Percentiles rank a stretch among this genome's conserved stretches.
phyloP scores from a whole-genome alignment of 2,888 invertebrate genomes.

The Villa cingulata region DNA sequence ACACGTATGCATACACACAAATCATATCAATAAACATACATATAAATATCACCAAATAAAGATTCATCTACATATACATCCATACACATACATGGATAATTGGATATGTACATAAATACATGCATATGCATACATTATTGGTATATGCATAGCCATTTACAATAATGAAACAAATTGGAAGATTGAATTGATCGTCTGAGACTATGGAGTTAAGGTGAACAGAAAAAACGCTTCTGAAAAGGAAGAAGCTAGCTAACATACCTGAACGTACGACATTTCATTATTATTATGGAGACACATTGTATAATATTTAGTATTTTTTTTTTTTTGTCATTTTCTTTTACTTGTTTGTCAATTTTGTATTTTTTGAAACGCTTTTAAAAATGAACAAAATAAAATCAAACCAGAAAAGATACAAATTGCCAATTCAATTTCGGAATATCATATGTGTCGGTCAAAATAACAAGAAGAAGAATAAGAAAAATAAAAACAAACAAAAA shows the following conservation, averaged over 20 bases:
- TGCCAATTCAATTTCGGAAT: not conserved
- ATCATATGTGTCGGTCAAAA: not conserved
- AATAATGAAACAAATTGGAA: not conserved
- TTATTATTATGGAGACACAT: not conserved
- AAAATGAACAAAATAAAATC: not conserved
- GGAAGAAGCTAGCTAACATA: not conserved
- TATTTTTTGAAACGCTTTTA: too few species aligned
- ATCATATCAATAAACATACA: not conserved
- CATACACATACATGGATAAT: too few species aligned
- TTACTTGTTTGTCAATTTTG: too few species aligned
- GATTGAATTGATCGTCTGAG: not conserved
- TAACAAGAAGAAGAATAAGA: too few species aligned
- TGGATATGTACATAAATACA: too few species aligned
- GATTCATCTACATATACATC: not conserved
- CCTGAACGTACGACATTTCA: not conserved
- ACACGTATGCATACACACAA: too few species aligned
- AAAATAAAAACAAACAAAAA: too few species aligned
- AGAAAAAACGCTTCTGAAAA: not conserved
- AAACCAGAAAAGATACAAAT: not conserved
- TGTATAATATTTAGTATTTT: too few species aligned
- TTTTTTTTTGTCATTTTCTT: too few species aligned
- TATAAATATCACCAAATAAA: not conserved
- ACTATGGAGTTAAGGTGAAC: not conserved
- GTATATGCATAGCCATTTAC: too few species aligned
- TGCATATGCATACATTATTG: too few species aligned